A percentile compares a stretch with the other conserved stretches of the same genome.
Conservation (phyloP, 2,113 vertebrate species). For the Halichoerus grypus region DNA sequence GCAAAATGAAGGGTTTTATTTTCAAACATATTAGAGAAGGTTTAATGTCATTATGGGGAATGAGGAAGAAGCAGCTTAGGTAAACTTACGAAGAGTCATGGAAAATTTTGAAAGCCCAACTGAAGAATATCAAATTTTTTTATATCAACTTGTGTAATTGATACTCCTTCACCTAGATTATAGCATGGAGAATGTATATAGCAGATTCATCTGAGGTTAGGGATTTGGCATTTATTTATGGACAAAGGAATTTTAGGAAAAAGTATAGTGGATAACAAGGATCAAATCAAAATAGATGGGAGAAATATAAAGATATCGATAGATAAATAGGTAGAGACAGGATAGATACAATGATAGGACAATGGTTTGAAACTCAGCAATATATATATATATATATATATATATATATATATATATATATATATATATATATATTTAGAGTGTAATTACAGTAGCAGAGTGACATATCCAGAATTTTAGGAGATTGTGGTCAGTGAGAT, state of each 20-base stretch:
- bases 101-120: neutral
- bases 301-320: neutral
- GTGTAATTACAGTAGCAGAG: neutral
- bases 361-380: neutral
- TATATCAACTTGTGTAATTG: neutral
- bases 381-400: neutral
- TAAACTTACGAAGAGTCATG: neutral
- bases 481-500: neutral
- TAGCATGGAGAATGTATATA: neutral
- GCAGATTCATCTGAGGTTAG: neutral
- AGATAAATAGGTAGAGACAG: neutral
- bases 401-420: neutral
- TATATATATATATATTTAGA: slow-evolving; percentile 1
- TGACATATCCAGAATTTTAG: neutral
- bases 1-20: neutral
- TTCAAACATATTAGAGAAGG: neutral
- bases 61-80: neutral
- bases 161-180: neutral
- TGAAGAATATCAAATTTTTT: neutral
- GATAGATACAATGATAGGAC: neutral
- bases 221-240: neutral
- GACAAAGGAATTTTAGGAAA: neutral
- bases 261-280: neutral
- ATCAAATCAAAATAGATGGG: neutral
- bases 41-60: neutral